Conservation (phyloP, 2,888 invertebrate genomes). For the Nezara viridula region DNA sequence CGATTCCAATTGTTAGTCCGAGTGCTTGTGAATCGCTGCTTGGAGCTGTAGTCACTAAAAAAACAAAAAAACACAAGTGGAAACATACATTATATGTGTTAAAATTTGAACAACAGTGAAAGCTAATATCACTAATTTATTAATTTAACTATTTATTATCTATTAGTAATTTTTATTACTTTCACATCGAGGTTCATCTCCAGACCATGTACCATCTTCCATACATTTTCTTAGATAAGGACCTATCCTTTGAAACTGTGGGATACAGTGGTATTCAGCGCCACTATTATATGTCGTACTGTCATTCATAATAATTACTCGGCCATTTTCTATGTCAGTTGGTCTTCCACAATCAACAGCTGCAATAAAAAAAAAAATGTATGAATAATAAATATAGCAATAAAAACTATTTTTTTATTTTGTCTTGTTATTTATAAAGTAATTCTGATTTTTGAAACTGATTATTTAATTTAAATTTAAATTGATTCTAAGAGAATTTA, state of each 20-base stretch:
- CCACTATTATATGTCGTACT: conserved; percentile 87
- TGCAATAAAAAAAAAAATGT: conserved; percentile 68
- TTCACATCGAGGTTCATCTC: conserved; percentile 88
- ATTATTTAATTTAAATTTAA: too few relatives aligned
- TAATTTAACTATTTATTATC: too few relatives aligned
- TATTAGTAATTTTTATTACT: conserved; percentile 69
- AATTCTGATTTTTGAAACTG: too few relatives aligned
- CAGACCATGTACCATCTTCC: conserved; percentile 89
- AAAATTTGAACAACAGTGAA: neutral
- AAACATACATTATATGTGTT: neutral
- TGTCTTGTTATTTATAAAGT: too few relatives aligned
- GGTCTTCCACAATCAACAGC: conserved; percentile 90
- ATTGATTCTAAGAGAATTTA: too few relatives aligned
- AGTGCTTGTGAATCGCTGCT: conserved; percentile 80
- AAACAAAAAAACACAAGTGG: neutral
- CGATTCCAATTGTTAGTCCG: conserved; percentile 87
- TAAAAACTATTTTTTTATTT: too few relatives aligned
- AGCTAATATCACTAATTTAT: neutral
- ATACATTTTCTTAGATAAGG: conserved; percentile 86
- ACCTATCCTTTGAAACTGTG: conserved; percentile 85
- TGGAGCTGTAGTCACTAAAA: conserved; percentile 74
- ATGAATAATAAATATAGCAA: neutral
- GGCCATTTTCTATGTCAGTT: conserved; percentile 84
- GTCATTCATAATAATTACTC: conserved; percentile 87
- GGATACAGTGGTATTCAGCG: conserved; percentile 91